These are phyloP conservation scores for Ips nitidus DNA, from an alignment of 1,140 invertebrate species.

Conservation along the genomic window DNA sequence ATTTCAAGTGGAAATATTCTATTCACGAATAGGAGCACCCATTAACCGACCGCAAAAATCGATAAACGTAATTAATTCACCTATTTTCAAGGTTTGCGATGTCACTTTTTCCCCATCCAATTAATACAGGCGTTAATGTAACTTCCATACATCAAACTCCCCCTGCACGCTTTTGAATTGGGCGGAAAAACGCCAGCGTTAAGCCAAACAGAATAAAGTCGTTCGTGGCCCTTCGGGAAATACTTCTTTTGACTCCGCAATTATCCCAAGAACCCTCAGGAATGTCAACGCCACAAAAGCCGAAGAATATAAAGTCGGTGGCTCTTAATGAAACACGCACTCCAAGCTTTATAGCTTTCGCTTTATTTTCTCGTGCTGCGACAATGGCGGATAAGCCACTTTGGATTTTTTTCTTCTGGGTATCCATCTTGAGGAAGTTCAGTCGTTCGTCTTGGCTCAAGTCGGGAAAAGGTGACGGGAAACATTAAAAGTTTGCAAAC, in stretches of 20 bases:
- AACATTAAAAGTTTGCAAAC: too few species aligned
- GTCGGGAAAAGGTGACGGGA: too few species aligned
- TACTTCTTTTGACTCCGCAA: constrained; percentile 22
- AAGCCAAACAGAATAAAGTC: constrained; percentile 19
- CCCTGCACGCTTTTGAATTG: background rate
- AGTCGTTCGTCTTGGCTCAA: too few species aligned
- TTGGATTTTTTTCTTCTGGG: constrained; percentile 9
- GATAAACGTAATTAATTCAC: background rate
- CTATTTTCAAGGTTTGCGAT: background rate
- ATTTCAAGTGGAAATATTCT: constrained; percentile 3
- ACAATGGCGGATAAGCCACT: constrained; percentile 23
- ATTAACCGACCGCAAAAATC: background rate
- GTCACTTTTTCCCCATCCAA: background rate
- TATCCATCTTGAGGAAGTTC: too few species aligned
- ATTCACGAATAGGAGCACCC: background rate
- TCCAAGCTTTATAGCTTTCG: constrained; percentile 30
- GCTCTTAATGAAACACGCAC: constrained; percentile 30
- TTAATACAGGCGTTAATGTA: background rate
- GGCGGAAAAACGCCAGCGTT: constrained; percentile 10
- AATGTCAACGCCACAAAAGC: constrained; percentile 31
- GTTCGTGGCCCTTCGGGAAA: background rate
- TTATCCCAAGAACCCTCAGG: constrained; percentile 26
- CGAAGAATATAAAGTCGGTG: constrained; percentile 27
- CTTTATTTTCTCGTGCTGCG: constrained; percentile 19
- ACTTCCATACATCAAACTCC: constrained; percentile 9